These are phyloP conservation scores for Poeciliopsis presidionis DNA, from an alignment of 2,797 vertebrate genomes.

Conservation along the genomic window DNA sequence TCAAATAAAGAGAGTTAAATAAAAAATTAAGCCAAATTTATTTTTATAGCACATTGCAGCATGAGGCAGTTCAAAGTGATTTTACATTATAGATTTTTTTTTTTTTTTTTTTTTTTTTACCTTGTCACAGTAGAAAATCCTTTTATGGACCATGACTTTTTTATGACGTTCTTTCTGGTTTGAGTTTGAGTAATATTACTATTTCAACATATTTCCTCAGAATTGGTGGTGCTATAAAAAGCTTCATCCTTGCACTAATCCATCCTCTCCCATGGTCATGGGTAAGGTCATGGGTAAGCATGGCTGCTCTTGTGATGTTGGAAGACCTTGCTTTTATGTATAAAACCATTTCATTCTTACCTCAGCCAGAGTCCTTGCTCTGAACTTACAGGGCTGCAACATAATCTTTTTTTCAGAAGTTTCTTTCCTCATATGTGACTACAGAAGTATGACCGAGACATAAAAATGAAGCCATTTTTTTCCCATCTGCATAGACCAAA, in stretches of 20 bases:
- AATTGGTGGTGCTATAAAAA: conserved; percentile 2
- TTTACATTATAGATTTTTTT: too few species aligned
- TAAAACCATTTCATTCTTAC: neutral
- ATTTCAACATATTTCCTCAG: neutral
- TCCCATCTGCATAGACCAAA: neutral
- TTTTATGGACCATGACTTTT: neutral
- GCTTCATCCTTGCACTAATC: neutral
- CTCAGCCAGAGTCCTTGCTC: neutral
- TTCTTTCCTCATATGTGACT: neutral
- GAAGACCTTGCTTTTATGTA: conserved; percentile 5
- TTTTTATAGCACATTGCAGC: too few species aligned
- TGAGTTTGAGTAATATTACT: neutral
- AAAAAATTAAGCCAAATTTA: neutral
- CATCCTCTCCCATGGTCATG: neutral
- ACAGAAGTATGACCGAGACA: neutral
- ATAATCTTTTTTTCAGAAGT: neutral
- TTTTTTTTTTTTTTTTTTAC: too few species aligned
- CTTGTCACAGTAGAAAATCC: neutral
- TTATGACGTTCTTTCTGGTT: neutral
- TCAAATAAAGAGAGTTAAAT: neutral
- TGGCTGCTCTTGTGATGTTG: neutral
- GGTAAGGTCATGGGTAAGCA: neutral
- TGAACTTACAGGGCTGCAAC: neutral
- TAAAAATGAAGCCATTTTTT: neutral
- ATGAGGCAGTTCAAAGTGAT: too few species aligned